A percentile compares a stretch with the other conserved stretches of the same genome.
These are phyloP conservation scores for Sciurus vulgaris DNA, from an alignment of 2,797 vertebrate species.

Conservation along the genomic window DNA sequence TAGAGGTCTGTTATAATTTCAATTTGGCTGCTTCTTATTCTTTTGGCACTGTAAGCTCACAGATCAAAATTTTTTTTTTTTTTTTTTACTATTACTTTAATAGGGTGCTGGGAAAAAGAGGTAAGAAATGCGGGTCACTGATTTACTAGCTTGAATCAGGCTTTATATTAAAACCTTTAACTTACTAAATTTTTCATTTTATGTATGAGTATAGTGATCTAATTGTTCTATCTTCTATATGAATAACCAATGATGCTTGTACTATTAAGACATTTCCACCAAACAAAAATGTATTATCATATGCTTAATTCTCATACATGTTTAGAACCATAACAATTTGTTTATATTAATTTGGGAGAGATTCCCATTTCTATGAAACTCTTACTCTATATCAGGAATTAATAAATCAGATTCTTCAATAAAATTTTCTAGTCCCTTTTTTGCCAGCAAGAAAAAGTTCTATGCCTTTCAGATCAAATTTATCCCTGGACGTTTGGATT, in stretches of 20 bases:
- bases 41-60: not conserved
- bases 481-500: not conserved
- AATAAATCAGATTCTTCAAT: slow-evolving; percentile 27
- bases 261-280: not conserved
- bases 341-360: slow-evolving; percentile 48
- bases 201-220: not conserved
- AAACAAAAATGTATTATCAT: not conserved
- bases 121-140: not conserved
- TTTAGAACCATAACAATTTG: slow-evolving; percentile 18
- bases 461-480: not conserved
- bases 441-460: not conserved
- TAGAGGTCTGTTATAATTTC: not conserved
- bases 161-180: slow-evolving; percentile 29
- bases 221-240: not conserved
- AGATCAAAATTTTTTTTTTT: not conserved
- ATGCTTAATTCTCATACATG: slow-evolving; percentile 11
- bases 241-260: slow-evolving; percentile 14
- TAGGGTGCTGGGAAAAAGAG: not conserved
- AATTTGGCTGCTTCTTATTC: not conserved
- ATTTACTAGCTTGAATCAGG: slow-evolving; percentile 17
- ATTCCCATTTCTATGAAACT: slow-evolving; percentile 37
- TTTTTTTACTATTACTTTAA: slow-evolving; percentile 19
- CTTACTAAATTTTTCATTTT: slow-evolving; percentile 17
- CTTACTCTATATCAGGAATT: not conserved
- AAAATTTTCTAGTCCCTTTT: not conserved